Percentiles rank a stretch among this genome's conserved stretches.
Conservation (phyloP, 2,113 vertebrate genomes). For the Phylloscopus trochilus region DNA sequence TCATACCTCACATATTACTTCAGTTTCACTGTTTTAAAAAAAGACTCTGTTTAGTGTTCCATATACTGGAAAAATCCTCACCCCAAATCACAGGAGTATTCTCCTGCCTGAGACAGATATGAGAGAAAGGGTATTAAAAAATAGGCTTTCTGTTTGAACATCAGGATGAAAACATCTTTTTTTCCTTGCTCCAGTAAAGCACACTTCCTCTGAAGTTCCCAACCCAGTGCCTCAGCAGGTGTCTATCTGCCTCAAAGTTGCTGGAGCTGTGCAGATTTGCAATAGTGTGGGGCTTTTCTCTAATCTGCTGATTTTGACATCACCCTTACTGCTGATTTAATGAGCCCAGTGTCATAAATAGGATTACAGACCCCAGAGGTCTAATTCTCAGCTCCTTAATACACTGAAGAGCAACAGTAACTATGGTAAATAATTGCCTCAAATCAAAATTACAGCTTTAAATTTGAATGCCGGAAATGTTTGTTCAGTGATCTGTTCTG, state of each 20-base stretch:
- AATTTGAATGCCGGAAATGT: neutral
- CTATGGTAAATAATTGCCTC: slow-evolving; percentile 52
- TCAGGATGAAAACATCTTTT: neutral
- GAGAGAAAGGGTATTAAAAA: neutral
- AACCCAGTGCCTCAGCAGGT: neutral
- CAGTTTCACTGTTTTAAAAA: neutral
- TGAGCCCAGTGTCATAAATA: slow-evolving; percentile 41
- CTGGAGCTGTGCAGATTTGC: neutral
- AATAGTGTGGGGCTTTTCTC: neutral
- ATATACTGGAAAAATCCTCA: neutral
- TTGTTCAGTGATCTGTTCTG: neutral
- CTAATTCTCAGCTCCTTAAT: slow-evolving; percentile 37
- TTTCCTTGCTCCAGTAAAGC: neutral
- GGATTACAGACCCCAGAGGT: slow-evolving; percentile 40
- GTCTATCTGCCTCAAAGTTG: neutral
- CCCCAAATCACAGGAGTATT: neutral
- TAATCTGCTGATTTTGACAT: slow-evolving; percentile 44
- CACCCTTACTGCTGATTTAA: slow-evolving; percentile 34
- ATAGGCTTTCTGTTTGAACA: neutral
- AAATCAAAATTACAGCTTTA: slow-evolving; percentile 37
- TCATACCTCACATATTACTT: neutral
- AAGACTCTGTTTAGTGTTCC: neutral
- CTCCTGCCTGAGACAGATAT: neutral
- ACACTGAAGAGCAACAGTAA: slow-evolving; percentile 29
- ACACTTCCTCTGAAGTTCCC: neutral